Evolutionary conservation across 1,140 invertebrate species (phyloP), one percentile per base, ranked within the genome.

Genomic region (Ctenoplectra terminalis): DNA sequence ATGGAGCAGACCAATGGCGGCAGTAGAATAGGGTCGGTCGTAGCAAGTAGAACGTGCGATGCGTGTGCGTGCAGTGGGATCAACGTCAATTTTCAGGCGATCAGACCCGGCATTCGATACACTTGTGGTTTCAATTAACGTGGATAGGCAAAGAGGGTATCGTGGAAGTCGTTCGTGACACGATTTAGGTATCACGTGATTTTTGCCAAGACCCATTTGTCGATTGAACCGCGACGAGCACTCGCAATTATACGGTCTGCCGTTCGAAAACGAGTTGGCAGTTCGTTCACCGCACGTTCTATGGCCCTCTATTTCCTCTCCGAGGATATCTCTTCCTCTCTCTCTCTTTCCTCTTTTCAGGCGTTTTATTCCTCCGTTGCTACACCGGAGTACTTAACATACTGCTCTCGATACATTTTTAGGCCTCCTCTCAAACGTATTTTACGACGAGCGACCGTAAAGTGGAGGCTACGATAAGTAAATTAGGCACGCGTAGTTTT

Each of bases 181-280:
- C 72, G 72, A 84, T 84, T 84, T 40, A 46, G 52, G 46, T 43
- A 40, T 72, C 83, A 74, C 82, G 82, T 84, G 82, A 80, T 79
- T 58, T 54, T 66, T 63, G 31, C 46, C 48, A 43, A 60, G 72
- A 67, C 83, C 84, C 23, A 86, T 86, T 85, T 86, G 84, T 46
- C 72, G 83, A 50, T 82, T 82, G 83, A 85, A 86, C 83, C 84
- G 78, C 83, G 60, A 86, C 84, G 72, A 85, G 70, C 78, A 43
- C 72, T 56, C 77, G 72, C 72, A 86, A 86, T 86, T 85, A 82
- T 52, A 85, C 67, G 78, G 71, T 85, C 83, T 75, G 67, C 72
- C 77, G 83, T 85, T 72, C 84, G 83, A 86, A 86, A 86, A 86
- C 78, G 78, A 86, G 66, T 85, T 61, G 78, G 50, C 71, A 56